These are phyloP conservation scores for Neoseiulus cucumeris DNA, from an alignment of 1,140 invertebrate species.

Conservation along the genomic window DNA sequence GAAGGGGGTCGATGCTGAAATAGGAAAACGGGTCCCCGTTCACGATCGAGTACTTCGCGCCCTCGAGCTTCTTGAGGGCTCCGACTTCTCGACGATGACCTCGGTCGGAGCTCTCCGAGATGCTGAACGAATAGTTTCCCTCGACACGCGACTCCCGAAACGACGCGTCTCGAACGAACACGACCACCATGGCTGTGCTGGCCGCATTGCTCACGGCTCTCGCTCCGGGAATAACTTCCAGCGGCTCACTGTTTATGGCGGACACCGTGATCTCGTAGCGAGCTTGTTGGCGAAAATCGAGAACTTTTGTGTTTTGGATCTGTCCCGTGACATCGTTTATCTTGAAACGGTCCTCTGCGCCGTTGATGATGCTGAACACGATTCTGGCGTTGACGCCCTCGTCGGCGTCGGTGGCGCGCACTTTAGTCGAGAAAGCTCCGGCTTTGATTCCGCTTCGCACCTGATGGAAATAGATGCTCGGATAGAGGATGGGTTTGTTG, in stretches of 20 bases:
- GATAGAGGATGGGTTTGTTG: slow-evolving; percentile 69
- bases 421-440: slow-evolving; percentile 24
- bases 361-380: slow-evolving; percentile 23
- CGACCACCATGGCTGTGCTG: slow-evolving; percentile 1
- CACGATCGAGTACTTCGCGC: not conserved
- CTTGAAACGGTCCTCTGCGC: slow-evolving; percentile 22
- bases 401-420: slow-evolving; percentile 28
- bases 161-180: not conserved
- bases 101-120: not conserved
- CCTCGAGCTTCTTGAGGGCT: not conserved
- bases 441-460: slow-evolving; percentile 24
- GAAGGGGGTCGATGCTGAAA: not conserved
- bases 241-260: not conserved
- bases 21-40: not conserved
- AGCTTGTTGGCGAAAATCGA: slow-evolving; percentile 19
- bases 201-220: not conserved
- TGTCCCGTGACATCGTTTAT: slow-evolving; percentile 22
- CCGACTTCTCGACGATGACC: not conserved
- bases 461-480: slow-evolving; percentile 41
- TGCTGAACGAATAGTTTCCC: not conserved
- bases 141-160: not conserved
- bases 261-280: slow-evolving; percentile 19
- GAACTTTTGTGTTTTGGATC: slow-evolving; percentile 20
- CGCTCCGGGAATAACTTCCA: not conserved
- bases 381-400: slow-evolving; percentile 27